phyloP scores from a whole-genome alignment of 1,140 invertebrate species.

The Drosophila orena region DNA sequence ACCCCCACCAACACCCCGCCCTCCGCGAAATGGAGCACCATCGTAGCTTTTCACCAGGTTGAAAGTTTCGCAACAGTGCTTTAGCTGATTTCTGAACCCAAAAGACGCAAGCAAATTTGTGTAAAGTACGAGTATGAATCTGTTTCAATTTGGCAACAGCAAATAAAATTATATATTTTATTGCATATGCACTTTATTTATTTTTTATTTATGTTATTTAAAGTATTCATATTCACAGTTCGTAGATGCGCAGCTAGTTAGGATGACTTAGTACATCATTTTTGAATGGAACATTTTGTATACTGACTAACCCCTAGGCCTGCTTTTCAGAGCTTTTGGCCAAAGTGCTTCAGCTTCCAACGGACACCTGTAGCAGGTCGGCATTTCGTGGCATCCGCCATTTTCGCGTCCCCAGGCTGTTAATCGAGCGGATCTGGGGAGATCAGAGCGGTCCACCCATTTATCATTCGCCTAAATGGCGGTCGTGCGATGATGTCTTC shows the following conservation, averaged over 20 bases:
- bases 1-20: no score
- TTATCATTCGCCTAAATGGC: constrained; percentile 68
- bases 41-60: not conserved
- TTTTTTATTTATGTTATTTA: no score
- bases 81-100: constrained; percentile 1
- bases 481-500: constrained; percentile 1
- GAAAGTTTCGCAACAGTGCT: not conserved
- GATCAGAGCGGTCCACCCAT: constrained; percentile 33
- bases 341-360: constrained; percentile 2
- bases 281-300: no score
- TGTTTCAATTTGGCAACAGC: no score
- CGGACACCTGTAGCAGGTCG: constrained; percentile 34
- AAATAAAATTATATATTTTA: no score
- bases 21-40: not conserved
- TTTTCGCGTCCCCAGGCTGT: not conserved
- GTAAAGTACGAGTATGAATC: not conserved
- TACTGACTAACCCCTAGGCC: not conserved
- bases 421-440: constrained; percentile 31
- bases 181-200: no score
- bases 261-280: no score
- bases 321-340: not conserved
- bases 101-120: not conserved
- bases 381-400: not conserved
- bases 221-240: no score
- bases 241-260: no score